Conservation (phyloP, 2,888 invertebrate genomes). For the Sesia apiformis region DNA sequence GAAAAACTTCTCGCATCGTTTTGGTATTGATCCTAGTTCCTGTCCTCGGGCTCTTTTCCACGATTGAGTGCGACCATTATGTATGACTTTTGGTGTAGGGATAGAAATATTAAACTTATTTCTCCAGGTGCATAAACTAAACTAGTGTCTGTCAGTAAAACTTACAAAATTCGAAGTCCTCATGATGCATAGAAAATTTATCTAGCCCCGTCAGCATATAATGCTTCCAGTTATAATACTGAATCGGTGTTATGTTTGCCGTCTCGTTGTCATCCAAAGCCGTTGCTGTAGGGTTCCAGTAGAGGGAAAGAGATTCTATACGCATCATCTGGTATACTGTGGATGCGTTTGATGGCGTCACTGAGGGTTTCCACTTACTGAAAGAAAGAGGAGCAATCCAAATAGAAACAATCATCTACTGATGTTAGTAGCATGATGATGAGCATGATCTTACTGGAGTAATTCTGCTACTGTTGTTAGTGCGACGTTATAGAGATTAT, state of each 20-base stretch:
- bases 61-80: too few species aligned
- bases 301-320: conserved; percentile 83
- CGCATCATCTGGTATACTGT: conserved; percentile 84
- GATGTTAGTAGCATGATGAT: too few species aligned
- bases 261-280: conserved; percentile 70
- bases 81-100: too few species aligned
- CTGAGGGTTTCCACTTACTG: conserved; percentile 85
- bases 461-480: too few species aligned
- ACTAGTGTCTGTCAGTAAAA: conserved; percentile 12
- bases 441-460: too few species aligned
- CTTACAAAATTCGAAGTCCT: conserved; percentile 87
- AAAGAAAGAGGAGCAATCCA: conserved; percentile 11
- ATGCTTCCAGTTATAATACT: conserved; percentile 83
- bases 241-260: conserved; percentile 66
- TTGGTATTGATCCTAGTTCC: too few species aligned
- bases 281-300: conserved; percentile 80
- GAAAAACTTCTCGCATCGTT: too few species aligned
- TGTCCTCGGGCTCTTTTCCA: too few species aligned
- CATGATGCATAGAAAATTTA: conserved; percentile 84
- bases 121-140: too few species aligned
- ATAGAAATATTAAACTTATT: too few species aligned
- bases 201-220: conserved; percentile 83
- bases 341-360: conserved; percentile 73
- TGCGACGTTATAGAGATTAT: too few species aligned
- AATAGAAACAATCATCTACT: background rate